phyloP scores from a whole-genome alignment of 2,888 invertebrate species.

The Allacma fusca region DNA sequence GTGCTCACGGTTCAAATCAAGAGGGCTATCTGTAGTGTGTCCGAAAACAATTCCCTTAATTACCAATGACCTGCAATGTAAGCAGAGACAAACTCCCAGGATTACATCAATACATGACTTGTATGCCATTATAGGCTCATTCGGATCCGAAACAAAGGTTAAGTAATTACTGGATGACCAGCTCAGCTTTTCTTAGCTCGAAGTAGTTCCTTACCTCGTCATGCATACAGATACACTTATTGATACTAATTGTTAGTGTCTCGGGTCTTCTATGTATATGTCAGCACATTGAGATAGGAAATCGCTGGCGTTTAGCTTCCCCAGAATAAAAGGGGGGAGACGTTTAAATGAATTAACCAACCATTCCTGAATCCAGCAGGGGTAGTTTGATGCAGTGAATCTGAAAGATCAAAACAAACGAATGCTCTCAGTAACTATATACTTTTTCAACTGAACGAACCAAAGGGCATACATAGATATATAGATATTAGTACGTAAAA shows the following conservation, averaged over 20 bases:
- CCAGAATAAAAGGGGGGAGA: neutral
- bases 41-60: no score
- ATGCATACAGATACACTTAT: no score
- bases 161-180: neutral
- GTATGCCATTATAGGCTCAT: neutral
- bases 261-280: neutral
- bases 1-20: no score
- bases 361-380: neutral
- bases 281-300: neutral
- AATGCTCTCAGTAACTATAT: neutral
- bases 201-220: no score
- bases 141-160: neutral
- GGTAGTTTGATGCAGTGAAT: neutral
- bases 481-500: no score
- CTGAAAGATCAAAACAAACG: neutral
- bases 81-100: neutral
- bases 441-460: no score
- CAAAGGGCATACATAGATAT: no score
- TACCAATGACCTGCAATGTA: no score
- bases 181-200: neutral
- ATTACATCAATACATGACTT: neutral
- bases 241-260: neutral
- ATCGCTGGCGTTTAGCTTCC: neutral
- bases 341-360: conserved; percentile 12
- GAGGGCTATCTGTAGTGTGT: no score